Percentiles rank a stretch among this genome's conserved stretches.
These are phyloP conservation scores for Penaeus vannamei DNA, from an alignment of 1,140 invertebrate species.

Conservation along the genomic window DNA sequence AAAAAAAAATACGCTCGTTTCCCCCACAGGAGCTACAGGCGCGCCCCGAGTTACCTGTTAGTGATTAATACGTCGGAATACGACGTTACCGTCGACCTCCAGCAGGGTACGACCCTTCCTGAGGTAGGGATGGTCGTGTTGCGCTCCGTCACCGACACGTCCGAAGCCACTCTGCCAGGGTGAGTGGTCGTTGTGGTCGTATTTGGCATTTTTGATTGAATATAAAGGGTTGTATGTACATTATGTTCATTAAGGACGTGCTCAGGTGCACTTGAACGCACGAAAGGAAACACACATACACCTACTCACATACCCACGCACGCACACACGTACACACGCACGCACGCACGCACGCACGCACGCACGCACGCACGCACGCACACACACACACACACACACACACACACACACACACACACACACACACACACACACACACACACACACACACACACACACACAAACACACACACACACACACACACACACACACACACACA, in stretches of 20 bases:
- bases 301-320: no score
- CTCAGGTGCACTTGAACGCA: no score
- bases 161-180: not conserved
- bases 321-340: no score
- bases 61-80: slow-evolving; percentile 3
- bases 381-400: no score
- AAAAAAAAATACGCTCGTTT: not conserved
- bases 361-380: no score
- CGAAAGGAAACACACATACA: no score
- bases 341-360: no score
- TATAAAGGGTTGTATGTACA: no score
- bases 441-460: not conserved
- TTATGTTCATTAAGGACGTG: no score
- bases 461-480: no score
- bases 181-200: not conserved
- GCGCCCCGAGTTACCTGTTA: slow-evolving; percentile 1
- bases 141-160: slow-evolving; percentile 8
- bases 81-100: not conserved
- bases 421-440: not conserved
- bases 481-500: no score
- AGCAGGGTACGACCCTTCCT: not conserved
- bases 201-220: not conserved
- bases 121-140: not conserved
- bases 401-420: no score
- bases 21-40: not conserved